phyloP scores from a whole-genome alignment of 2,113 vertebrate genomes.

The Otolemur garnettii region DNA sequence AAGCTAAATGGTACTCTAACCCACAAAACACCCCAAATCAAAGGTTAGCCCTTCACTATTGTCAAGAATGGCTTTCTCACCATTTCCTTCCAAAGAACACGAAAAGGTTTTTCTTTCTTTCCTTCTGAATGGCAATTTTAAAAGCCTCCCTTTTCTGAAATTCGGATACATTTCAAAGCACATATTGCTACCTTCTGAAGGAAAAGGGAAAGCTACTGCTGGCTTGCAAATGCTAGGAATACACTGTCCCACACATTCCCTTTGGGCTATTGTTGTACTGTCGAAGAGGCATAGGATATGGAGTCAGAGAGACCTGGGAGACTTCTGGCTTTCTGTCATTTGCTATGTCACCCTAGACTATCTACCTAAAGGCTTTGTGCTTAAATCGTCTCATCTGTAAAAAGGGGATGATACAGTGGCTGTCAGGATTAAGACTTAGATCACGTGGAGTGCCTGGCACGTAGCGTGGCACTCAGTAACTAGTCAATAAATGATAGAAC shows the following conservation, averaged over 20 bases:
- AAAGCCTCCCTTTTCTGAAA: background rate
- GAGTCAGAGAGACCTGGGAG: background rate
- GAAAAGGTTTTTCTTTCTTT: background rate
- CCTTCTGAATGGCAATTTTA: background rate
- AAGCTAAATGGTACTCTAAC: conserved; percentile 13
- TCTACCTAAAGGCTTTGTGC: background rate
- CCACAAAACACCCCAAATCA: conserved; percentile 17
- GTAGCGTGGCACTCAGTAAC: background rate
- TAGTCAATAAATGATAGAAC: background rate
- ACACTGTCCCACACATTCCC: background rate
- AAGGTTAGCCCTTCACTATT: conserved; percentile 9
- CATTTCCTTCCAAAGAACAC: background rate
- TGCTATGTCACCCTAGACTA: background rate
- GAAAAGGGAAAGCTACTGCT: background rate
- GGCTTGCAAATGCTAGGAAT: conserved; percentile 12
- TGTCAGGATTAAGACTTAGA: background rate
- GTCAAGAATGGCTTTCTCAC: conserved; percentile 4
- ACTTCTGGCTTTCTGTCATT: conserved; percentile 1
- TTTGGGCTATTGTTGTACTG: background rate
- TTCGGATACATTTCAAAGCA: conserved; percentile 15
- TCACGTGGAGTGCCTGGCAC: background rate
- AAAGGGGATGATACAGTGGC: background rate
- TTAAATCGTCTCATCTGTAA: background rate
- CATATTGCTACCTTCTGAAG: background rate
- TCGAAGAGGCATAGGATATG: background rate